Evolutionary conservation across 2,888 invertebrate species (phyloP), one percentile per base, ranked within the genome.

Genomic region (Brenthis hecate): DNA sequence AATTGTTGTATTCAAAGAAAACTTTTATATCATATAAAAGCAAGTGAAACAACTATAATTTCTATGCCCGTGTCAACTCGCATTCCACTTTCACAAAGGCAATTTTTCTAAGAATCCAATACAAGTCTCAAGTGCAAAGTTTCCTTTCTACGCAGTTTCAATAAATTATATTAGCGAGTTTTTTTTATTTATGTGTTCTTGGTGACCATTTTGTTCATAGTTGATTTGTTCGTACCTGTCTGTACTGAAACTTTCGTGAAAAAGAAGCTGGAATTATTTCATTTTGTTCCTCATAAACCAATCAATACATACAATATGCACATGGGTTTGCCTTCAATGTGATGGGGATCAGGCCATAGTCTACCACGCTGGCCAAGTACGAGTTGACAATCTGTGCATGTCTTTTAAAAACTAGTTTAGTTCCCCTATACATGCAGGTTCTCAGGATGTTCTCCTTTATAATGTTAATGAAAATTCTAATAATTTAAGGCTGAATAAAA

Each of bases 41-140:
- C 19, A 50, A 51, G 36, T 28, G 23, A 62, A 71, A 69, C 64
- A 71, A 69, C 64, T 66, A 62, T 66, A 72, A 68, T 68, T 56
- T 66, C 56, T 62, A 71, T 74, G 76, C 75, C 73, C 74, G 76
- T 76, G 81, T 77, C 77, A 80, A 81, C 78, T 80, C 61, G n/a
- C 65, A 62, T 65, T 56, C 61, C 62, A 56, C 65, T 71, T 75
- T 74, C 74, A 71, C 68, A 72, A 54, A 72, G 74, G 73, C 74
- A 76, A 75, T 79, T 76, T 69, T 70, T 75, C 73, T 70, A 68
- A 76, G 76, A 71, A 73, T 61, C 73, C 73, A 72, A 76, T 76
- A 76, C 79, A 77, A 74, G 74, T 71, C 73, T 69, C 75, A 74
- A 85, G 84, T 82, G 83, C 79, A 77, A 86, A 85, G 85, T 85